Base-by-base conservation (phyloP, 2,113 vertebrate species). In the Mellivora capensis region DNA sequence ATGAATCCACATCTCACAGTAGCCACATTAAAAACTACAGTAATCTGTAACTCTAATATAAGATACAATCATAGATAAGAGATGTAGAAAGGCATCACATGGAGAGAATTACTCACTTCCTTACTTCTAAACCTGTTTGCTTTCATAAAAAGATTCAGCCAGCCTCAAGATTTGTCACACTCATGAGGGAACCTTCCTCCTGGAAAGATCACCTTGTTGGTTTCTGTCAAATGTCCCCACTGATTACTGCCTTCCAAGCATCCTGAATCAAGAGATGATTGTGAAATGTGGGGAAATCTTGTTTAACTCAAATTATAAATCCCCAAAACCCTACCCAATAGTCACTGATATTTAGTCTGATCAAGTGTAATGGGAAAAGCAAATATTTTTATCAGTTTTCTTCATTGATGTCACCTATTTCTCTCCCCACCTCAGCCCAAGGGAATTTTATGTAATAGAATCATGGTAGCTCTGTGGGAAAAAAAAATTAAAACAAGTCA, bases 241-340 rank as follows among this genome's bases (percentile, higher is more conserved):
- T 81, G 25, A 84, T 37, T 88, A 89, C 77, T 52, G 49, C 72
- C 89, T 94, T 97, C 64, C 61, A 71, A 90, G 59, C 52, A 94
- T 67, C 47, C 67, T 85, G 25, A 91, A 83, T 90, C 62, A 93
- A 89, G 31, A 85, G 80, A 72, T 86, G 74, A 87, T 93, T 90
- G 92, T 89, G 84, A 93, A 96, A 97, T 94, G 31, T 83, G 44
- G 87, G 67, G 21, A 92, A 87, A 57, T 90, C 74, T 95, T 74
- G 2, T 79, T 89, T 54, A 76, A 37, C 29, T 92, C 67, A 96
- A 52, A 69, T 83, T 49, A 2, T 44, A 83, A 94, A 72, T 42
- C 20, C 52, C 86, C 29, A 23, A 92, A 97, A 34, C 44, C 37
- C 90, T 89, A 67, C 49, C 52, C 80, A 94, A 79, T 6, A 74